Base-by-base conservation (phyloP, 1,140 invertebrate species). In the Portunus trituberculatus region DNA sequence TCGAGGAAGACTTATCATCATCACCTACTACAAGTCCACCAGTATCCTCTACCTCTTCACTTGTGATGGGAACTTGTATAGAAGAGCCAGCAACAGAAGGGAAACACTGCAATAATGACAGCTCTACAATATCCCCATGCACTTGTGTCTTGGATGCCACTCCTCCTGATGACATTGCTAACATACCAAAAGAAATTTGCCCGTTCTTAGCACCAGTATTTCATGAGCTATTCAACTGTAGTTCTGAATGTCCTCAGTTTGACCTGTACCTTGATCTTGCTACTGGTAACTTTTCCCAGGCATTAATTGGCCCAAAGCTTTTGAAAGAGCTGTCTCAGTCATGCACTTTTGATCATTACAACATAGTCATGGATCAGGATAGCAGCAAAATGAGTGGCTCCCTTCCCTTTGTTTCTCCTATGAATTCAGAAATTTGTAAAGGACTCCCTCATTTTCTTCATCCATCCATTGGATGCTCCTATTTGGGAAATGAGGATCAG, bases 201-300 rank as follows among this genome's bases (percentile, higher is more conserved):
- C 83, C 83, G 12, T 95, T 95, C n/a, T 59, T 95, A 6, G 94
- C 94, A 45, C 94, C 90, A 76, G 82, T 89, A 39, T 95, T 82
- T 46, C 91, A 95, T 25, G 83, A 59, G 6, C 8, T 93, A 4
- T 95, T 92, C 29, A 39, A 93, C 46, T 95, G 94, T 31, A 32
- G 25, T n/a, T 4, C 16, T 29, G 76, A 52, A 28, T 95, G 94
- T 76, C 48, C 91, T 31, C 32, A 31, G 16, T 88, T 92, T 31
- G 84, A 92, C 46, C 32, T 95, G 1, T 59, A 92, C 39, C 20
- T 95, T 20, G 91, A 95, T 32, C 46, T 95, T 2, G 20, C 46
- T 10, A 52, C 76, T 10, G 94, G 83, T 6, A 92, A 89, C n/a
- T 28, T 93, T 8, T 52, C 83, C 0, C 39, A 89, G 29, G 59